Conservation (phyloP, 2,113 vertebrate genomes). For the Podocnemis expansa region DNA sequence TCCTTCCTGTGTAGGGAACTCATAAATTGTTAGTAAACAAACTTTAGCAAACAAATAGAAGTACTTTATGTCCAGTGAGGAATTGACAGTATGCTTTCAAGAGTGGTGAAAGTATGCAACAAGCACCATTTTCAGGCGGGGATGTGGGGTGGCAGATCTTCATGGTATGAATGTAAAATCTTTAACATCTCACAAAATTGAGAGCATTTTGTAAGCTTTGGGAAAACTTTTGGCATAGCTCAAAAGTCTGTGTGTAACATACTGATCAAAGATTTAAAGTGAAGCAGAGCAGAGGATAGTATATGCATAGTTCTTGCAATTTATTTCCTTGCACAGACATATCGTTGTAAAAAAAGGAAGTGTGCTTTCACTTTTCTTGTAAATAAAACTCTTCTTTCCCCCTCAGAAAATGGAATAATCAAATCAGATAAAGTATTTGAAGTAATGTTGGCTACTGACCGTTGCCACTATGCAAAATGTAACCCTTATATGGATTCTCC, state of each 20-base stretch:
- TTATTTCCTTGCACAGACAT: background rate
- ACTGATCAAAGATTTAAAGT: background rate
- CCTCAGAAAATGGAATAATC: conserved; percentile 98
- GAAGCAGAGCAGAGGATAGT: background rate
- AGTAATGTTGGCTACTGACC: conserved; percentile 97
- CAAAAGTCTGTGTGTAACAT: background rate
- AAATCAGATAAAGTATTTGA: conserved; percentile 98
- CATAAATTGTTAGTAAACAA: background rate
- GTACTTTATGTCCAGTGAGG: background rate
- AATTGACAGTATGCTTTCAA: background rate
- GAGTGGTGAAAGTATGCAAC: background rate
- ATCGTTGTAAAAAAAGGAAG: background rate
- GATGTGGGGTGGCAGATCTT: background rate
- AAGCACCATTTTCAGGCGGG: background rate
- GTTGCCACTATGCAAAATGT: conserved; percentile 94
- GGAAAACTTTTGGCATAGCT: background rate
- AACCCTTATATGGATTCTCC: conserved; percentile 99
- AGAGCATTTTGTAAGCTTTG: background rate
- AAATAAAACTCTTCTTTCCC: conserved; percentile 12
- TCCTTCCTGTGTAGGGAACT: background rate
- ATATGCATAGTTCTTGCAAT: background rate
- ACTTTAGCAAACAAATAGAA: background rate
- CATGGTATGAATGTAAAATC: background rate
- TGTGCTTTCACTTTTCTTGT: background rate
- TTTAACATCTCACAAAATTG: background rate